Base-by-base conservation (phyloP, 2,888 invertebrate species). In the Bombylius discolor region DNA sequence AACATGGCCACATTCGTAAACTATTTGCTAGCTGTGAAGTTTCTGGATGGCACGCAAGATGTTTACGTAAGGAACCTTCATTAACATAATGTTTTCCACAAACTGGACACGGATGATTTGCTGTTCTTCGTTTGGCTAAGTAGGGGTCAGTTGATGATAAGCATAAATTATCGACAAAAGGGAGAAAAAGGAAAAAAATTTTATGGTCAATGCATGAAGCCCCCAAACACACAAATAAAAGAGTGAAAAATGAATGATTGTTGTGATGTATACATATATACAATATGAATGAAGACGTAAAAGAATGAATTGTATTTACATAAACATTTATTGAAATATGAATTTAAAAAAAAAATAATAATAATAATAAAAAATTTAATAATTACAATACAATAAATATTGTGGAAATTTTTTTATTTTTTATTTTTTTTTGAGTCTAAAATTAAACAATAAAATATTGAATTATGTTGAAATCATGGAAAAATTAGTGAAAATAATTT, bases 51-150 rank as follows among this genome's bases (percentile, higher is more conserved):
- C 92, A 91, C 64, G 93, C 91, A 67, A 94, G 81, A 75, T 94
- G 94, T 76, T 94, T 93, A 70, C 93, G 82, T 68, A 93, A 77
- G 63, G 91, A 91, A 60, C 93, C 92, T 76, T 94, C 93, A 77
- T 93, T 93, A 65, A 93, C 93, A 76, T 94, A 94, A 76, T 93
- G 92, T 77, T 94, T 94, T 64, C 93, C 93, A 76, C 94, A 94
- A 49, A 94, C 89, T 32, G 93, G 94, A 72, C 94, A 94, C 53
- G 93, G 92, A 74, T 94, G 94, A 76, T 93, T 93, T 66, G 93
- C 92, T 66, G 91, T 90, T 77, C 92, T 81, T 77, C 93, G 84
- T 80, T 93, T 93, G 75, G 91, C 91, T 84, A 89, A 81, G 81
- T 88, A 89, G 79, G 84, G 84, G 78, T 85, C 85, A 74, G 78